These are phyloP conservation scores for Rhorus exstirpatorius DNA, from an alignment of 2,888 invertebrate genomes.

Conservation along the genomic window DNA sequence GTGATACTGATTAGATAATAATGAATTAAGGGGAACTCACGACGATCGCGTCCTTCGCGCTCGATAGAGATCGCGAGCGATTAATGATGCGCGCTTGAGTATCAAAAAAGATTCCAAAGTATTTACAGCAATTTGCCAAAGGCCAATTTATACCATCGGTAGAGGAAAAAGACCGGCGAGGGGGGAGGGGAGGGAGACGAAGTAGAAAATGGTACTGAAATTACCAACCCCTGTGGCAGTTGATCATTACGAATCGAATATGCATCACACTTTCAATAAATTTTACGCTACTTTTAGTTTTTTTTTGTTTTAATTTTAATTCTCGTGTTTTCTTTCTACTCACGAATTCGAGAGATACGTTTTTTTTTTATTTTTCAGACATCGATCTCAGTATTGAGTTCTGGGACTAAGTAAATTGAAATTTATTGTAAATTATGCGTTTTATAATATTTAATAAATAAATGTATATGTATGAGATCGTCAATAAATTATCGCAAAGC, in stretches of 20 bases:
- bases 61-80: slow-evolving; percentile 62
- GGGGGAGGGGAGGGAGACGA: background rate
- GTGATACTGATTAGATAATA: slow-evolving; percentile 68
- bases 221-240: slow-evolving; percentile 1
- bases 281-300: background rate
- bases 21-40: slow-evolving; percentile 47
- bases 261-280: background rate
- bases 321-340: background rate
- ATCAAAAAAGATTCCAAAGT: slow-evolving; percentile 48
- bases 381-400: too few relatives aligned
- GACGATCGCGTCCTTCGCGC: slow-evolving; percentile 62
- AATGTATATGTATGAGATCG: background rate
- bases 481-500: slow-evolving; percentile 18
- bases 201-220: background rate
- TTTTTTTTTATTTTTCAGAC: too few relatives aligned
- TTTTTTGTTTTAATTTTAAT: background rate
- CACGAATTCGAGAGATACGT: too few relatives aligned
- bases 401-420: too few relatives aligned
- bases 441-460: too few relatives aligned
- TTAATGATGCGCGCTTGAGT: slow-evolving; percentile 43
- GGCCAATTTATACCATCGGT: background rate
- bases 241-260: background rate
- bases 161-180: background rate
- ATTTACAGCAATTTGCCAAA: slow-evolving; percentile 24
- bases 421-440: too few relatives aligned